Evolutionary conservation across 2,113 vertebrate species (phyloP).

Genomic region (Daubentonia madagascariensis): DNA sequence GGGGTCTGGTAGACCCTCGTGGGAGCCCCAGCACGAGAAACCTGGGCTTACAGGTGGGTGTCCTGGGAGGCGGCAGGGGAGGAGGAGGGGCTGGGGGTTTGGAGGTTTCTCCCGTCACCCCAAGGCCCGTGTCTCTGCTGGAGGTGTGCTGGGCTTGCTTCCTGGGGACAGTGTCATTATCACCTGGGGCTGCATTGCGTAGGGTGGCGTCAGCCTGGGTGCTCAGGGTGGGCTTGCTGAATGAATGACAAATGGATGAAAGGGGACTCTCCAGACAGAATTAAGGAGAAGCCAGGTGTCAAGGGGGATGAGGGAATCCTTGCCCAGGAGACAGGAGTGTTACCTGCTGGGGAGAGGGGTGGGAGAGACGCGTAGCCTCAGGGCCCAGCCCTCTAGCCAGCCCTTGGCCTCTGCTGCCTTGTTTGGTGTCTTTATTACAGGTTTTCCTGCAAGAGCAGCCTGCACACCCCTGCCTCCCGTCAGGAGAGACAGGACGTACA

Average conservation of each 20-base stretch:
- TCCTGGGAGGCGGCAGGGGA: no score
- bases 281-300: no score
- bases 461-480: constrained; percentile 37
- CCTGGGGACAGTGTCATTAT: not conserved
- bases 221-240: not conserved
- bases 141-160: not conserved
- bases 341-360: not conserved
- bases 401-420: not conserved
- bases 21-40: not conserved
- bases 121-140: not conserved
- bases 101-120: not conserved
- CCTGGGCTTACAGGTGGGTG: not conserved
- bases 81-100: not conserved
- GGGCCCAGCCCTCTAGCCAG: not conserved
- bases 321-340: not conserved
- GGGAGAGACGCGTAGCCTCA: rapidly evolving
- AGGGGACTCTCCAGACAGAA: no score
- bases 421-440: rapidly evolving
- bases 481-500: constrained; percentile 40
- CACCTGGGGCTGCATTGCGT: not conserved
- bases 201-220: not conserved
- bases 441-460: constrained; percentile 55
- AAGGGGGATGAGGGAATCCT: no score
- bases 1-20: not conserved
- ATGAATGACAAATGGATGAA: not conserved